Evolutionary conservation across 1,140 invertebrate species (phyloP).

Genomic region (Macrobrachium rosenbergii): DNA sequence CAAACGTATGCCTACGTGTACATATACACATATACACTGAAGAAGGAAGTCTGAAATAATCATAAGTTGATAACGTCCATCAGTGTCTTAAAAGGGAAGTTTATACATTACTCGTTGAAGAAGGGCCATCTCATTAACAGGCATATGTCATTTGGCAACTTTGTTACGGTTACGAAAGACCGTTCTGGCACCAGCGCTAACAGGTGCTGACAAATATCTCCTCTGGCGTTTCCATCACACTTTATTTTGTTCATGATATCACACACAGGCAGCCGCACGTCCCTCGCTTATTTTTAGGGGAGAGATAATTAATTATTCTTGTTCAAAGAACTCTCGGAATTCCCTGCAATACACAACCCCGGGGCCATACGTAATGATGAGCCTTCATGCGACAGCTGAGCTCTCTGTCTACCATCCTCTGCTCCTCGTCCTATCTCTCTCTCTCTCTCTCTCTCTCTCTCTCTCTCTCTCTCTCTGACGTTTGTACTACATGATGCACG

Average conservation of each 20-base stretch:
- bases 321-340: conserved; percentile 21
- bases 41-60: no score
- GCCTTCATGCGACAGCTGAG: background rate
- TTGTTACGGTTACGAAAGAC: no score
- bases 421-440: background rate
- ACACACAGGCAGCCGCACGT: conserved; percentile 29
- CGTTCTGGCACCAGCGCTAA: no score
- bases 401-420: background rate
- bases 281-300: conserved; percentile 35
- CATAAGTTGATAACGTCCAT: no score
- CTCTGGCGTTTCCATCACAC: background rate
- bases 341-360: conserved; percentile 20
- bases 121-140: no score
- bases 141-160: no score
- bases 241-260: background rate
- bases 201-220: background rate
- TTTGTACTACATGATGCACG: no score
- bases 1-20: no score
- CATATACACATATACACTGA: no score
- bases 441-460: background rate
- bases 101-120: no score
- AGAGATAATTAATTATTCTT: conserved; percentile 48
- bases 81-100: no score
- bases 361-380: conserved; percentile 12
- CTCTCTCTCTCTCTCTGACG: background rate